Evolutionary conservation across 2,113 vertebrate species (phyloP), one percentile per base, ranked within the genome.

Genomic region (Neotragus pygmaeus): DNA sequence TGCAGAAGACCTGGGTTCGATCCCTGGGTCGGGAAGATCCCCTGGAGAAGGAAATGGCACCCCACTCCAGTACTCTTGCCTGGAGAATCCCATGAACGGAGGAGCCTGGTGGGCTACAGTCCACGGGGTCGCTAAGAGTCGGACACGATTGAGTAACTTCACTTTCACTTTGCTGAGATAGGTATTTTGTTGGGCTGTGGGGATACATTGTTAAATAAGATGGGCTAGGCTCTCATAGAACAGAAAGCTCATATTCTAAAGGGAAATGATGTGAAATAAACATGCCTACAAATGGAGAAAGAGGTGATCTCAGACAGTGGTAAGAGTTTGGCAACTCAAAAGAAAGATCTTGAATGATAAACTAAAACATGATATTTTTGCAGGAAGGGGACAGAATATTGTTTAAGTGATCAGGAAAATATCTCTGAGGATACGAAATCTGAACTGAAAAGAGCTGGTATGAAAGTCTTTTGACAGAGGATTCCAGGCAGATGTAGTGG

Each of bases 71-170:
- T 23, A 39, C 36, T 73, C 66, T 39, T 39, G 19, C 10, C 5
- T 73, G 10, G n/a, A 70, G 66, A 70, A 70, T 70, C 19, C 66
- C n/a, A 70, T 39, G n/a, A 36, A 73, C 1, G 2, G 66, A 70
- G 36, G n/a, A 73, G n/a, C 36, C 66, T 73, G 66, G 33, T 66
- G 33, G 64, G 33, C 66, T 39, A 36, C 9, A 70, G n/a, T 70
- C 64, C 64, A 70, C 0, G 0, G 10, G 66, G 36, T 73, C 0
- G 0, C 19, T 23, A 13, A 73, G 66, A 70, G 19, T 73, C 0
- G 1, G 10, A 39, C 66, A 73, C 0, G 10, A 39, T 10, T 73
- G 11, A 73, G 66, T 0, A 23, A 73, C 66, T 13, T 66, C n/a
- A 36, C 33, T 70, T 36, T 70, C n/a, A 36, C n/a, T 75, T 9